Percentiles rank a stretch among this genome's conserved stretches.
Conservation (phyloP, 2,888 invertebrate species). For the Tenthredo mesomela region DNA sequence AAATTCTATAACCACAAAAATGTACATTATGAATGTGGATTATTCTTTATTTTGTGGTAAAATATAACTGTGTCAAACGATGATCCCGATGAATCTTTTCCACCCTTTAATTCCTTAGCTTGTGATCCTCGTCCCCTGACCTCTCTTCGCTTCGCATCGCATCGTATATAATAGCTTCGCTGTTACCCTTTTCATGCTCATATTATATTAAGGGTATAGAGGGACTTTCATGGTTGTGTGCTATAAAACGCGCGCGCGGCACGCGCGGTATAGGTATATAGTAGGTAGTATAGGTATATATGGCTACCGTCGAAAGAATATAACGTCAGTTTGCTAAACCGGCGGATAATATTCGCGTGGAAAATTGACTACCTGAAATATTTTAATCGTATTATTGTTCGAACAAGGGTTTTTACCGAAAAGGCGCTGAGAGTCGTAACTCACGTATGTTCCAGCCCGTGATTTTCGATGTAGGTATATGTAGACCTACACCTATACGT, state of each 20-base stretch:
- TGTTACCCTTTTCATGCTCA: conserved; percentile 47
- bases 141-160: background rate
- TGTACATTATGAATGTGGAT: background rate
- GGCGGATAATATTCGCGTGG: background rate
- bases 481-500: too few species aligned
- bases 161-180: background rate
- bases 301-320: background rate
- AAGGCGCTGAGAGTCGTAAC: background rate
- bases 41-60: background rate
- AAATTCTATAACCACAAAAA: background rate
- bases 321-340: background rate
- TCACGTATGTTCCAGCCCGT: background rate
- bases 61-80: background rate
- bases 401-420: background rate
- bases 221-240: background rate
- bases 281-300: background rate
- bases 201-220: background rate
- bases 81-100: background rate
- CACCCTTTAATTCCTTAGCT: background rate
- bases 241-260: background rate
- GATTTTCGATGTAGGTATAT: background rate
- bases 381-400: conserved; percentile 27
- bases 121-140: background rate
- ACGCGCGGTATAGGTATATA: background rate
- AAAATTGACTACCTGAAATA: conserved; percentile 32